These are phyloP conservation scores for Drosophila siamana DNA, from an alignment of 2,888 invertebrate genomes.

Conservation along the genomic window DNA sequence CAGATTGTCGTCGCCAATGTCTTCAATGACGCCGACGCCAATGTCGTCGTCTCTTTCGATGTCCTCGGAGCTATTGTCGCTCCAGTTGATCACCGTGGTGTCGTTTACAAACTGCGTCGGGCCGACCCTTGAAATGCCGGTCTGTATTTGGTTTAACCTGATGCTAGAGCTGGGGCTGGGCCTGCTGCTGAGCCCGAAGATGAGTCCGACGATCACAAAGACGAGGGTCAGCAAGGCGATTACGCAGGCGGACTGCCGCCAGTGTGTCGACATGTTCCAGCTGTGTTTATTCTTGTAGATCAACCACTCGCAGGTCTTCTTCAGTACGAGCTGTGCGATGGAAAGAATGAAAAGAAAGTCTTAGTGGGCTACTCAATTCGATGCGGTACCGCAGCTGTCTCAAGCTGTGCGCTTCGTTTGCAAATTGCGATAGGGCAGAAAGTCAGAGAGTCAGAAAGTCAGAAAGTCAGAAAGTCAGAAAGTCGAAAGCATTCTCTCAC, in stretches of 20 bases:
- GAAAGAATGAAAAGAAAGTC: constrained; percentile 36
- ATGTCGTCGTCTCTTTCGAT: constrained; percentile 58
- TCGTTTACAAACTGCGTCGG: constrained; percentile 67
- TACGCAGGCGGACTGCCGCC: constrained; percentile 72
- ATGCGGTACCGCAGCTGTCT: neutral
- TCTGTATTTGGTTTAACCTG: constrained; percentile 6
- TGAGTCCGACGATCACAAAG: constrained; percentile 31
- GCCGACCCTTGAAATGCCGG: constrained; percentile 16
- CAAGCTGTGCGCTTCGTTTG: neutral
- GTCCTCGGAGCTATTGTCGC: constrained; percentile 57
- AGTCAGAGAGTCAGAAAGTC: too few relatives aligned
- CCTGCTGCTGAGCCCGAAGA: constrained; percentile 42
- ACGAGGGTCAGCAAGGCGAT: constrained; percentile 31
- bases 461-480: too few relatives aligned
- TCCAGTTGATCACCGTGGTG: constrained; percentile 61
- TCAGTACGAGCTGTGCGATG: constrained; percentile 74
- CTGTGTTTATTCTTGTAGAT: constrained; percentile 75
- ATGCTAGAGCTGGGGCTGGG: constrained; percentile 22
- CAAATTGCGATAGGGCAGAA: constrained; percentile 15
- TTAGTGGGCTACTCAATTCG: constrained; percentile 16
- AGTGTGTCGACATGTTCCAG: constrained; percentile 82
- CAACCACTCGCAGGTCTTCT: constrained; percentile 83
- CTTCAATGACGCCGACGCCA: constrained; percentile 54
- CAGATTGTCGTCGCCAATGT: constrained; percentile 72
- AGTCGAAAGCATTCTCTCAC: constrained; percentile 70